Evolutionary conservation across 64 coral and sea anemone species (phyloP).

Genomic region (Montipora sp.): DNA sequence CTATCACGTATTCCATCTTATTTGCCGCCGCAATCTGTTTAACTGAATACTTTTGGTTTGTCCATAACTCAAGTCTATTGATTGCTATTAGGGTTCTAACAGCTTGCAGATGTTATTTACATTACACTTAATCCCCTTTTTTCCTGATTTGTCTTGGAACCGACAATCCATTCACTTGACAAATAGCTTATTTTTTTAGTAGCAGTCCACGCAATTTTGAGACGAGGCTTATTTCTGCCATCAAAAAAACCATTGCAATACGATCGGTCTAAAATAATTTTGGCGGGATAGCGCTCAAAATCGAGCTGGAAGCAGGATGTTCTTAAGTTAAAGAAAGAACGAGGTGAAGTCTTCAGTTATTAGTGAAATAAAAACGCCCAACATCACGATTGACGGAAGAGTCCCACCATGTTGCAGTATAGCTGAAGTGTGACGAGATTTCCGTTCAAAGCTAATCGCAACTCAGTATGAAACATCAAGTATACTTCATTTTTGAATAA

Average conservation of each 20-base stretch:
- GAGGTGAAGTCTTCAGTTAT: background rate
- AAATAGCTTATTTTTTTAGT: conserved; percentile 14
- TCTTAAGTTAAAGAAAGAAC: background rate
- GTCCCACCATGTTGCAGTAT: no score
- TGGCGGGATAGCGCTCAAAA: background rate
- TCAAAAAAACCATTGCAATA: background rate
- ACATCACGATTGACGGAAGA: no score
- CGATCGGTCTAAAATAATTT: background rate
- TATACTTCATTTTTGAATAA: no score
- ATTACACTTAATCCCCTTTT: conserved; percentile 12
- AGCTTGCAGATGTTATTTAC: conserved; percentile 1
- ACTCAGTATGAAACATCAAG: no score
- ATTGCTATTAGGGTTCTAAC: background rate
- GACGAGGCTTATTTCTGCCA: background rate
- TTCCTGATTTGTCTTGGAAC: background rate
- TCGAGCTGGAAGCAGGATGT: background rate
- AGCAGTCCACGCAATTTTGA: background rate
- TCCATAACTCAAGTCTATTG: background rate
- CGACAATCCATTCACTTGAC: background rate
- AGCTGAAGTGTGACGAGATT: no score
- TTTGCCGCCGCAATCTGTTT: conserved; percentile 19
- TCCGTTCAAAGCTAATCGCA: no score
- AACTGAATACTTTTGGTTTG: background rate
- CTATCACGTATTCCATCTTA: conserved; percentile 19
- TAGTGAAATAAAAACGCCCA: no score